Evolutionary conservation across 2,888 invertebrate species (phyloP).

Genomic region (Diloba caeruleocephala): DNA sequence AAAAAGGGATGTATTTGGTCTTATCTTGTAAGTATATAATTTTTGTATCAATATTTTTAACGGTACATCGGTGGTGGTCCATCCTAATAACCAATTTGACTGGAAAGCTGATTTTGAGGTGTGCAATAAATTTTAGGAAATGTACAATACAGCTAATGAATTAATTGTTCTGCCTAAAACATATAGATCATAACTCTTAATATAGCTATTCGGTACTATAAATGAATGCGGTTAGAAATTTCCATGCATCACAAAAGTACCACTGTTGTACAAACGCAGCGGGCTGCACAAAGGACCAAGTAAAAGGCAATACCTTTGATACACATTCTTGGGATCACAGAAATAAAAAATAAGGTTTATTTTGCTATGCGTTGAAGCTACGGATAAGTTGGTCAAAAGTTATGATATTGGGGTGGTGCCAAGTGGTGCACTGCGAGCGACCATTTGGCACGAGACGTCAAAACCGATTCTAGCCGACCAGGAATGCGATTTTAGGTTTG

Average conservation of each 20-base stretch:
- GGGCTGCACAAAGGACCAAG: constrained; percentile 16
- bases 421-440: constrained; percentile 57
- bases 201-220: too few species aligned
- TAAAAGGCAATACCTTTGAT: constrained; percentile 11
- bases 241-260: constrained; percentile 20
- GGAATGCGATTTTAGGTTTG: constrained; percentile 44
- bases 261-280: constrained; percentile 30
- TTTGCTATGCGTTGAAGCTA: constrained; percentile 40
- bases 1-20: too few species aligned
- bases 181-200: too few species aligned
- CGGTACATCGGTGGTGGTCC: too few species aligned
- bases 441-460: constrained; percentile 71
- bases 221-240: constrained; percentile 26
- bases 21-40: too few species aligned
- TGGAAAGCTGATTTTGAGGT: too few species aligned
- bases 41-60: too few species aligned
- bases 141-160: too few species aligned
- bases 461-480: constrained; percentile 56
- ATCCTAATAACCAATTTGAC: too few species aligned
- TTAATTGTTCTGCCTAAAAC: too few species aligned
- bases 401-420: constrained; percentile 59
- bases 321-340: background rate
- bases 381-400: constrained; percentile 23
- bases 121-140: too few species aligned
- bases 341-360: constrained; percentile 39